Conservation (phyloP, 2,113 vertebrate genomes). For the Brevimyrus niger region DNA sequence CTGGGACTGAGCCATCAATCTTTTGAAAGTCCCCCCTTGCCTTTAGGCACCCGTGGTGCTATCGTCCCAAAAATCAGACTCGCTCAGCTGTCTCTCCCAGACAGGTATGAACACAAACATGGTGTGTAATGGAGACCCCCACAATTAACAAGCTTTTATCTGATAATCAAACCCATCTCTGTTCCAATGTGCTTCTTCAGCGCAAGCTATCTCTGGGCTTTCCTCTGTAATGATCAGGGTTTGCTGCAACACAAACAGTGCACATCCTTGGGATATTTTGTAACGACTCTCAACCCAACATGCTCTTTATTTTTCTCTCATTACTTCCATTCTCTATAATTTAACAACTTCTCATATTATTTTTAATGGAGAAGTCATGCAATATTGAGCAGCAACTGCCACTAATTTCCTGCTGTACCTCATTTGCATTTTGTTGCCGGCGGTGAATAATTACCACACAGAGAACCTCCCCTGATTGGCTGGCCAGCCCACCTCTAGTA, state of each 20-base stretch:
- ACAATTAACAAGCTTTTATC: not conserved
- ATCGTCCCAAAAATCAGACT: not conserved
- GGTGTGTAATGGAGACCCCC: not conserved
- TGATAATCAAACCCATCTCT: not conserved
- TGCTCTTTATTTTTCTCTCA: conserved; percentile 60
- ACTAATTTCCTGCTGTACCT: conserved; percentile 71
- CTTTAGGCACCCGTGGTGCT: not conserved
- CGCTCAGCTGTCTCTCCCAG: not conserved
- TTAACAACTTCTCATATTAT: conserved; percentile 69
- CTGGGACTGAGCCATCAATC: not conserved
- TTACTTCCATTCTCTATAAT: conserved; percentile 71
- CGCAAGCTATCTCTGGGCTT: not conserved
- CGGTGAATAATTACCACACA: conserved; percentile 69
- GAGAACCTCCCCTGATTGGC: conserved; percentile 61
- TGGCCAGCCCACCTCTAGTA: conserved; percentile 21
- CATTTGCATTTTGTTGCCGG: conserved; percentile 62
- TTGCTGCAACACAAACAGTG: conserved; percentile 8
- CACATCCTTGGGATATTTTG: conserved; percentile 15
- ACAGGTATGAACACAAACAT: not conserved
- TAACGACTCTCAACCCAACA: conserved; percentile 30
- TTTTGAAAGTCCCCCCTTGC: not conserved
- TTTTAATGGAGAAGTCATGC: conserved; percentile 76
- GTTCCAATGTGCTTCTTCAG: not conserved
- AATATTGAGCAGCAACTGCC: conserved; percentile 76
- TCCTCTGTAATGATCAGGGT: conserved; percentile 8